Base-by-base conservation (phyloP, 2,113 vertebrate species). In the Antennarius striatus region DNA sequence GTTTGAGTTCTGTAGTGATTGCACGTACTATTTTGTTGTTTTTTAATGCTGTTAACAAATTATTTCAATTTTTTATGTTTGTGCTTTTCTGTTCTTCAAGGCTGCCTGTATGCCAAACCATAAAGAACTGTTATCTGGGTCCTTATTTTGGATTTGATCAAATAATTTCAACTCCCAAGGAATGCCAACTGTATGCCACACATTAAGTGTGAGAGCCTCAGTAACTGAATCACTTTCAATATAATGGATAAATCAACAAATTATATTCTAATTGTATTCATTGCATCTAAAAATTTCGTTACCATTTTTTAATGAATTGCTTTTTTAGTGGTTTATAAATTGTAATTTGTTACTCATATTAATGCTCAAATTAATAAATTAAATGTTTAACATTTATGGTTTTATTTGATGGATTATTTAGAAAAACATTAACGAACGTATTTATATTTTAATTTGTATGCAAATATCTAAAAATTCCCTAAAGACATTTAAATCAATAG, bases 81-180 rank as follows among this genome's bases (percentile, higher is more conserved):
- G 17, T 56, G 17, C 11, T 42, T 5, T 22, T 60, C 36, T 67
- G 14, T 52, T 45, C 6, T 56, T 6, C 62, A 36, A 28, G n/a
- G 14, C 62, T 48, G 4, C 16, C 6, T 16, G 40, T 49, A 43
- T 9, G 11, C 2, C 5, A 73, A 76, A 82, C 8, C 63, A 16
- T 10, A 4, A 47, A 47, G 3, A 12, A 15, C 17, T 13, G 29
- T 40, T 10, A 13, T n/a, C 6, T 46, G 2, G 16, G 6, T 50
- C 39, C 53, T 48, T 65, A 3, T 46, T 67, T 52, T 54, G 28
- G 5, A 32, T 51, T 55, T 2, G n/a, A 51, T 63, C 0, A 43
- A 54, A 73, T 47, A 0, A 17, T 59, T 53, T 46, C 5, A 17
- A 0, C 10, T 46, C 7, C 56, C 0, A 1, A 47, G 16, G 36